phyloP scores from a whole-genome alignment of 2,113 vertebrate species.

The Eonycteris spelaea region DNA sequence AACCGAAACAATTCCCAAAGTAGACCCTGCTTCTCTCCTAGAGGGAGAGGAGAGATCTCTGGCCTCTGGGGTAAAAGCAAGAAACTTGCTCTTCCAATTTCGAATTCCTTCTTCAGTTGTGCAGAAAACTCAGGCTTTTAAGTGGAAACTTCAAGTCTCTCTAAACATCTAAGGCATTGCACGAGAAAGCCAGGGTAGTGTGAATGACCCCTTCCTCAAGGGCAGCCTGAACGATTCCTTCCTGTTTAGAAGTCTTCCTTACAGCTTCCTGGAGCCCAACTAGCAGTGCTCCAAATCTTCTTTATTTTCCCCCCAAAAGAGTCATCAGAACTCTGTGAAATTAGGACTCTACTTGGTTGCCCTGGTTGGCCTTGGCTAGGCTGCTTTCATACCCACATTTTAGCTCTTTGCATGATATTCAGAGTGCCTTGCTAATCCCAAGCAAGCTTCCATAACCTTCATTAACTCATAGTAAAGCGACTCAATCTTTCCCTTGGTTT shows the following conservation, averaged over 20 bases:
- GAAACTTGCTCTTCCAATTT: background rate
- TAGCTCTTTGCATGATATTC: background rate
- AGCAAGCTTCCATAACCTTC: background rate
- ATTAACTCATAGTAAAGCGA: background rate
- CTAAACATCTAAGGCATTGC: background rate
- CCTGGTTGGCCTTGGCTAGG: background rate
- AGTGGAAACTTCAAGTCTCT: background rate
- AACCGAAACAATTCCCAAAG: background rate
- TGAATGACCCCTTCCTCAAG: background rate
- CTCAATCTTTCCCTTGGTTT: background rate
- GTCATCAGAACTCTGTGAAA: background rate
- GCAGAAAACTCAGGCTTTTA: background rate
- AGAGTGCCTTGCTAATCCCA: background rate
- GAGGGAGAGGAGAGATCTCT: background rate
- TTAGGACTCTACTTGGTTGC: background rate
- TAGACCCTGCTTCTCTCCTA: background rate
- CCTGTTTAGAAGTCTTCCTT: background rate
- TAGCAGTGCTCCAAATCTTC: background rate
- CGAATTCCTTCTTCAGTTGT: background rate
- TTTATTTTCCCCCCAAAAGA: background rate
- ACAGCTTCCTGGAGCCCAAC: background rate
- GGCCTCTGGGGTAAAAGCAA: background rate
- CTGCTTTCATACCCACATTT: background rate
- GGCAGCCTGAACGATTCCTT: background rate
- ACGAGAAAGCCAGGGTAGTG: background rate